Evolutionary conservation across 2,113 vertebrate species (phyloP).

Genomic region (Chitala chitala): DNA sequence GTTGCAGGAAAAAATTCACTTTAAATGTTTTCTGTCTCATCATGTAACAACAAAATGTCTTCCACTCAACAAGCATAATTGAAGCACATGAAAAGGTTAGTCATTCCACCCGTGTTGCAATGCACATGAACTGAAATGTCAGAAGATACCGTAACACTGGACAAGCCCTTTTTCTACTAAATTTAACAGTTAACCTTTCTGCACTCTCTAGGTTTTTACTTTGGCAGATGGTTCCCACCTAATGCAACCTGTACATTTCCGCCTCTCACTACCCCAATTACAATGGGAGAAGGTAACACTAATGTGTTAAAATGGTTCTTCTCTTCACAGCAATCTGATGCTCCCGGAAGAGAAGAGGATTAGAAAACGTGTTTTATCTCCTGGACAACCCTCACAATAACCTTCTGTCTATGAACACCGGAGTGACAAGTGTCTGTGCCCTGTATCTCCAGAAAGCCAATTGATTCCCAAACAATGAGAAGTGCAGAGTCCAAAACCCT

Average conservation of each 20-base stretch:
- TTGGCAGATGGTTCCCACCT: slow-evolving; percentile 34
- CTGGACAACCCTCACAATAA: slow-evolving; percentile 21
- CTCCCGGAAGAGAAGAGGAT: slow-evolving; percentile 29
- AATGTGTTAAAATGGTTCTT: slow-evolving; percentile 29
- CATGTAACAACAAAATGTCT: not conserved
- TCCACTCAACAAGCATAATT: not conserved
- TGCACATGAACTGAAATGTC: not conserved
- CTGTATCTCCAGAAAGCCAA: slow-evolving; percentile 24
- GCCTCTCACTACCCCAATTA: slow-evolving; percentile 39
- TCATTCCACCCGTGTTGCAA: not conserved
- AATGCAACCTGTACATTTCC: slow-evolving; percentile 21
- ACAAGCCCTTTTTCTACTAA: not conserved
- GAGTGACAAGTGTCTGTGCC: slow-evolving; percentile 29
- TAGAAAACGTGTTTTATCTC: slow-evolving; percentile 35
- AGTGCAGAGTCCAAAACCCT: slow-evolving; percentile 30
- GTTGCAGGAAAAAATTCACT: too few species aligned
- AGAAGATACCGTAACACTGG: not conserved
- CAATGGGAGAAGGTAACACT: not conserved
- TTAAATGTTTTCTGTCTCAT: not conserved
- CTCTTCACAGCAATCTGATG: slow-evolving; percentile 12
- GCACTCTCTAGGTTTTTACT: not conserved
- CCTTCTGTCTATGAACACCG: slow-evolving; percentile 18
- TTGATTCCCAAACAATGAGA: slow-evolving; percentile 39
- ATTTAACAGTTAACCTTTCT: not conserved
- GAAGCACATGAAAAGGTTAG: not conserved